phyloP scores from a whole-genome alignment of 2,797 vertebrate species.

The Acipenser oxyrinchus region DNA sequence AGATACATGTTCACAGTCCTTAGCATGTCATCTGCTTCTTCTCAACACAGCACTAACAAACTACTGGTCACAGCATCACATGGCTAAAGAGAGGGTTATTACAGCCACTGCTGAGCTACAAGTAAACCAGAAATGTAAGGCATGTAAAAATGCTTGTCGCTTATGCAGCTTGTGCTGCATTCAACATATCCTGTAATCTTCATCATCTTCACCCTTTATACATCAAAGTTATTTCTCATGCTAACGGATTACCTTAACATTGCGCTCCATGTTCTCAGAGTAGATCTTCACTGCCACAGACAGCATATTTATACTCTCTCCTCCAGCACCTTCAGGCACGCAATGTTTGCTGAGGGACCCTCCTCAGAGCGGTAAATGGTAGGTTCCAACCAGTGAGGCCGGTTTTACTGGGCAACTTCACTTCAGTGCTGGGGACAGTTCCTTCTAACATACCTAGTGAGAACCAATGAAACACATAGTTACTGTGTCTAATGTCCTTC shows the following conservation, averaged over 20 bases:
- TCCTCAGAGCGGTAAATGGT: constrained; percentile 84
- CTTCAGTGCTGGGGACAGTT: constrained; percentile 53
- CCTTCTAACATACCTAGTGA: constrained; percentile 77
- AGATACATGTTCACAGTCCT: background rate
- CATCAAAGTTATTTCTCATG: too few relatives aligned
- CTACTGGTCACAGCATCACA: background rate
- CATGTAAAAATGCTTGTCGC: too few relatives aligned
- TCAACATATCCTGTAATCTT: too few relatives aligned
- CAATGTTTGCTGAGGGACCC: constrained; percentile 56
- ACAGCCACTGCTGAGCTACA: background rate
- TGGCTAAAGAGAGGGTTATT: background rate
- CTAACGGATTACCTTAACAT: constrained; percentile 71
- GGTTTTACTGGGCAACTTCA: constrained; percentile 75
- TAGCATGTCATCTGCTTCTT: background rate
- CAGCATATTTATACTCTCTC: constrained; percentile 84
- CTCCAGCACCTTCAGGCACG: constrained; percentile 71
- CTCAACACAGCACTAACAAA: background rate
- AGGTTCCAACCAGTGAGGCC: constrained; percentile 89
- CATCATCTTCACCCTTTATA: too few relatives aligned
- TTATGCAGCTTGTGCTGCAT: too few relatives aligned
- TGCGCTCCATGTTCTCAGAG: constrained; percentile 81
- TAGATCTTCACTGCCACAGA: constrained; percentile 87
- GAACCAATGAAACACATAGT: background rate
- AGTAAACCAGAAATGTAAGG: background rate
- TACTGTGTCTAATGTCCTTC: background rate